Conservation (phyloP, 2,888 invertebrate genomes). For the Oegoconia quadripuncta region DNA sequence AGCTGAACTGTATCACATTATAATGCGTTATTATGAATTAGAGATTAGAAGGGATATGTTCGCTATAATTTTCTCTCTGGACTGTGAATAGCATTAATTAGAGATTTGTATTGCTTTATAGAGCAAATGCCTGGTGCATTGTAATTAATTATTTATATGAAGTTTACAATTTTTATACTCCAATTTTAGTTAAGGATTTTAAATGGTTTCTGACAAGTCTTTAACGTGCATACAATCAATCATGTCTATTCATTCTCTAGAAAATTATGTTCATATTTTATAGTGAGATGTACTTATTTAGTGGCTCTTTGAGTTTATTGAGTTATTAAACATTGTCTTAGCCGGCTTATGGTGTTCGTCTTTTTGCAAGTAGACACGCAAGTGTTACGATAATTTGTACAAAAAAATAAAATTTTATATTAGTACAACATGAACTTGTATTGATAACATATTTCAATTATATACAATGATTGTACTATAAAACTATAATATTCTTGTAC, state of each 20-base stretch:
- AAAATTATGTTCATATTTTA: conserved; percentile 48
- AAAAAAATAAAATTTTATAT: too few relatives aligned
- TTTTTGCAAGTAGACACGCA: too few relatives aligned
- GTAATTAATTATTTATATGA: conserved; percentile 59
- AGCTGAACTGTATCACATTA: conserved; percentile 49
- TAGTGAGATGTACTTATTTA: conserved; percentile 60
- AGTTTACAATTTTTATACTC: conserved; percentile 60
- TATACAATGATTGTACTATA: neutral
- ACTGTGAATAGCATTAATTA: conserved; percentile 53
- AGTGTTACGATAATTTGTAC: too few relatives aligned
- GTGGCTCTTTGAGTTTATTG: conserved; percentile 25
- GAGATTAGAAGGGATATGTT: conserved; percentile 45
- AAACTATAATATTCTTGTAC: neutral
- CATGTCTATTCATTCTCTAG: conserved; percentile 21
- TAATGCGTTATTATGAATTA: conserved; percentile 18
- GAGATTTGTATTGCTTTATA: conserved; percentile 47
- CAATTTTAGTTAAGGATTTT: conserved; percentile 44
- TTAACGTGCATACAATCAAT: neutral
- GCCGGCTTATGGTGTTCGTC: too few relatives aligned
- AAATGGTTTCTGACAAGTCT: conserved; percentile 38
- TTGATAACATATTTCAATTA: neutral
- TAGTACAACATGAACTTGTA: neutral
- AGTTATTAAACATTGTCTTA: too few relatives aligned
- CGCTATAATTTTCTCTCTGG: conserved; percentile 50
- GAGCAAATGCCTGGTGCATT: conserved; percentile 59